Base-by-base conservation (phyloP, 1,140 invertebrate genomes). In the Drosophila obscura region DNA sequence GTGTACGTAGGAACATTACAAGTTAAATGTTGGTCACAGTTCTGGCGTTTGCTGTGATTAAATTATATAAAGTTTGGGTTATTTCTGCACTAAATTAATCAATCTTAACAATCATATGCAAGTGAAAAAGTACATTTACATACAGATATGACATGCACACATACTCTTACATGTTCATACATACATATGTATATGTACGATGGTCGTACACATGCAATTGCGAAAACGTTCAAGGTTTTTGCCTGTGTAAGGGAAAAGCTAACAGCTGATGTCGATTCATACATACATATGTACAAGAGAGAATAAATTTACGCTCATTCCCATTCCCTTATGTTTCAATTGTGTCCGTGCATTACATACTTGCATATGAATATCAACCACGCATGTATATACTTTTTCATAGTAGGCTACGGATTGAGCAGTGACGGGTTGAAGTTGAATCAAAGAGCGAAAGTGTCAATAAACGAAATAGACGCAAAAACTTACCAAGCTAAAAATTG, bases 11-110 rank as follows among this genome's bases (percentile, higher is more conserved):
- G 31, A 35, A 11, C 9, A 35, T 11, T 35, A 11, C 3, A 4
- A 11, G 31, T 35, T 35, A 35, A 35, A 35, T 35, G 9, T 35
- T 35, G 31, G 7, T 35, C 11, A 11, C 3, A 35, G 3, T 35
- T 35, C 4, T 3, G 11, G 3, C 9, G 0, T 35, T 11, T 11
- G 3, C 9, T 35, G 3, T 35, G 9, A 4, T 35, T 11, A 35
- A 67, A 61, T 73, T 67, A 73, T 49, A 61, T 73, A 73, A 73
- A 73, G 2, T 49, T 46, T 19, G 15, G 19, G 45, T 22, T 13
- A 19, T 48, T 16, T 19, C 7, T 46, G 45, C 45, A 48, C 15
- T 22, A 7, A 22, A 35, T 11, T 35, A 9, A 35, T 35, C 31
- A 35, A 35, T 35, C 31, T 11, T 3, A 35, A 35, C 9, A 35